These are phyloP conservation scores for Pseudorhombus dupliciocellatus DNA, from an alignment of 2,113 vertebrate species.

Conservation along the genomic window DNA sequence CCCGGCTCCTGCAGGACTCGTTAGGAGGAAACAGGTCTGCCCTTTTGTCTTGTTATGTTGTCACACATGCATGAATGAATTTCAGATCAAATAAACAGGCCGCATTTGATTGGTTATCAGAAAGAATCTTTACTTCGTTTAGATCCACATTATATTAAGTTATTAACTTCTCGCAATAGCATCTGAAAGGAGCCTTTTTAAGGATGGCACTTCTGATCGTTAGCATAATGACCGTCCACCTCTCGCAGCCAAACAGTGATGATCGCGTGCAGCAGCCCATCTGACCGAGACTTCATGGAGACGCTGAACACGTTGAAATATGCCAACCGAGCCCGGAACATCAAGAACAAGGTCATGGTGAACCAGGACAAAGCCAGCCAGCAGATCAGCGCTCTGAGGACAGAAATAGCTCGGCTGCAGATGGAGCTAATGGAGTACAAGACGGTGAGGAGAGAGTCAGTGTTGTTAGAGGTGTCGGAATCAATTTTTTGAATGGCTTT, in stretches of 20 bases:
- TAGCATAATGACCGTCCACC: background rate
- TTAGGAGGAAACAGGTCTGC: constrained; percentile 94
- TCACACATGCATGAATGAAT: background rate
- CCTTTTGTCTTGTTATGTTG: background rate
- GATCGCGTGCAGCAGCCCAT: constrained; percentile 97
- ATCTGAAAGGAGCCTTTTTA: too few species aligned
- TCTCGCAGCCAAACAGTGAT: constrained; percentile 92
- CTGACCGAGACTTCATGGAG: constrained; percentile 98
- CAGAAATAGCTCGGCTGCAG: constrained; percentile 93
- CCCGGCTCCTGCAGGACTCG: constrained; percentile 94
- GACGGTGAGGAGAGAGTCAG: constrained; percentile 82
- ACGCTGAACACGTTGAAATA: constrained; percentile 95
- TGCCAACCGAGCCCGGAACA: constrained; percentile 95
- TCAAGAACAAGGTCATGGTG: constrained; percentile 96
- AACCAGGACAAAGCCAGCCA: constrained; percentile 98
- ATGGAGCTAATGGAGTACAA: constrained; percentile 99
- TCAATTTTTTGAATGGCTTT: background rate
- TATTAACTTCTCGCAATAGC: too few species aligned
- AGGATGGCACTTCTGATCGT: too few species aligned
- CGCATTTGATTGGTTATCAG: too few species aligned
- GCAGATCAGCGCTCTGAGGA: constrained; percentile 92
- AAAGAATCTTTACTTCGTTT: too few species aligned
- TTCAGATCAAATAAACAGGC: background rate
- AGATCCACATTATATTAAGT: too few species aligned
- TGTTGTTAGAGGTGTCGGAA: background rate